Conservation (phyloP, 2,888 invertebrate species). For the Macrophya annulata region DNA sequence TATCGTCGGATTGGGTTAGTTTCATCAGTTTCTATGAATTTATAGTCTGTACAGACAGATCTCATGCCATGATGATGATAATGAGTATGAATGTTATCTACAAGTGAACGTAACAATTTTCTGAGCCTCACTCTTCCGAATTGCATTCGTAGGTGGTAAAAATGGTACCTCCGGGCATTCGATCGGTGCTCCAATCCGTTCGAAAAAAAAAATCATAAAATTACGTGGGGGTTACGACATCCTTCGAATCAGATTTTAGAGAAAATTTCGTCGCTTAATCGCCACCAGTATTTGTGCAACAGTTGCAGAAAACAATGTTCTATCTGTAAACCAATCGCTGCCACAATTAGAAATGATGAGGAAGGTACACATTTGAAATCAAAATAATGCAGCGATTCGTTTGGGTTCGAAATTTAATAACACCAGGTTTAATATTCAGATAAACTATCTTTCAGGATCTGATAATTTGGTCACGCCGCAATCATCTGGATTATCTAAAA, state of each 20-base stretch:
- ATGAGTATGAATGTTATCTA: slow-evolving; percentile 14
- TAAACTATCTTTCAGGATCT: slow-evolving; percentile 17
- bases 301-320: slow-evolving; percentile 17
- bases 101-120: background rate
- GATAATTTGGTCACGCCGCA: slow-evolving; percentile 5
- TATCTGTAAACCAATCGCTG: slow-evolving; percentile 6
- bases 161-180: slow-evolving; percentile 27
- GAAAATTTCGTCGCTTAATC: slow-evolving; percentile 8
- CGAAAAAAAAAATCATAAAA: slow-evolving; percentile 14
- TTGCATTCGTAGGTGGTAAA: background rate
- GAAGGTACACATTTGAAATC: slow-evolving; percentile 8
- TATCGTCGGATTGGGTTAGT: slow-evolving; percentile 6
- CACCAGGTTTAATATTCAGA: background rate
- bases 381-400: slow-evolving; percentile 5
- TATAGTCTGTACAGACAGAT: slow-evolving; percentile 6
- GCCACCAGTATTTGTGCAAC: slow-evolving; percentile 17
- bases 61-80: background rate
- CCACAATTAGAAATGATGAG: background rate
- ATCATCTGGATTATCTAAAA: slow-evolving; percentile 14
- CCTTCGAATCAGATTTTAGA: background rate
- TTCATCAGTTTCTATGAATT: background rate
- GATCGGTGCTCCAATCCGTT: slow-evolving; percentile 10
- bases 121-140: slow-evolving; percentile 1
- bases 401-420: background rate
- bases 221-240: slow-evolving; percentile 23